Base-by-base conservation (phyloP, 2,888 invertebrate genomes). In the Clusia tigrina region DNA sequence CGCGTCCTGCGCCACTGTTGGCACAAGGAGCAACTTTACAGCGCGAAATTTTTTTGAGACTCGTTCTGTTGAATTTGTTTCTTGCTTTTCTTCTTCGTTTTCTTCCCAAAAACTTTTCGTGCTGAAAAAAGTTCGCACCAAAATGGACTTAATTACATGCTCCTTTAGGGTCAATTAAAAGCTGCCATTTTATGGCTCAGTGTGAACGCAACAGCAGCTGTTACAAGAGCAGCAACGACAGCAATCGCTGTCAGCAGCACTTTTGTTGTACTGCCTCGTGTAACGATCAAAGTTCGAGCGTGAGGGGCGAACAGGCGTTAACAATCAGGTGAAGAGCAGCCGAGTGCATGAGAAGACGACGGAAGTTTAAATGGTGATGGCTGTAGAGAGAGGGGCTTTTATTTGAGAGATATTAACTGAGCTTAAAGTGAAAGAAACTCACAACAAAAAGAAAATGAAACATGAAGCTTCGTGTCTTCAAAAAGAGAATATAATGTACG, bases 61-160 rank as follows among this genome's bases (percentile, higher is more conserved):
- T 17, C 12, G 42, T 42, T 2, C 42, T 42, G 42, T 17, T 5
- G 5, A 42, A 42, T 18, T n/a, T 22, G 20, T 18, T 20, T 51
- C 10, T 22, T 51, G 20, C 12, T 32, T 32, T 32, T 32, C 32
- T 32, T 32, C 12, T 32, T 51, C 17, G 22, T 20, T 22, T 17
- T 51, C 12, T 10, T 15, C 18, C 6, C 46, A 46, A 18, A 46
- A 46, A 18, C 6, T 12, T 12, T 5, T 46, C 6, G 9, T 46
- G 22, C 51, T 51, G 18, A 20, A 12, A 46, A 46, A 54, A 54
- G 51, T 58, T 60, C 17, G 48, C 60, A 54, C 54, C 26, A 12
- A 60, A 60, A 60, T 54, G 22, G 32, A 54, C 60, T 60, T 60
- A 54, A 60, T 60, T 60, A 60, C 52, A 60, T 22, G 59, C 38